Base-by-base conservation (phyloP, 2,113 vertebrate species). In the Charina bottae region DNA sequence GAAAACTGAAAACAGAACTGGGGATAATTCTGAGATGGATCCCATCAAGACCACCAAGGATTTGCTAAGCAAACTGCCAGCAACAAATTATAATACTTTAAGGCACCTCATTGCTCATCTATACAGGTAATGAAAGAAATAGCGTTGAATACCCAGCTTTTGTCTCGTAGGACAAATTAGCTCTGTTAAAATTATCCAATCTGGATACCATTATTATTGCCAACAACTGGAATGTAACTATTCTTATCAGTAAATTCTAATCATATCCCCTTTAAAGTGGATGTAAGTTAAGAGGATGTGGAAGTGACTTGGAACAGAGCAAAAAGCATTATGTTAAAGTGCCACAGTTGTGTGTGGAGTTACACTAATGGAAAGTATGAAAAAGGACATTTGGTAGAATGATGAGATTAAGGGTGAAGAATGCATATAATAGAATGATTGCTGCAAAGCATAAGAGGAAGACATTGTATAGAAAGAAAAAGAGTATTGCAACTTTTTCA, bases 31-130 rank as follows among this genome's bases (percentile, higher is more conserved):
- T 8, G 89, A 95, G 37, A 95, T 94, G 0, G 94, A 96, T 42
- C 93, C 97, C 58, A 49, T 97, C 88, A 93, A 93, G 83, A 96
- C 78, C 91, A 94, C 99, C 92, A 97, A 97, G 96, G 97, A 96
- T 11, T 91, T 99, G 90, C 96, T 99, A 92, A 95, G 96, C 19
- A 98, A 96, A 94, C 96, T 99, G 83, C 98, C 98, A 10, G 87
- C 90, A 1, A 97, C 98, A 95, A 98, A 98, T 96, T 99, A 98
- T 97, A 98, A 95, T 95, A 98, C 98, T 0, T 95, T 99, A 96
- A 96, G 97, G 85, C 98, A 99, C 93, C 91, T 99, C 46, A 96
- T 98, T 8, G 96, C 96, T 4, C 99, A 99, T 94, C 94, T 99
- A 59, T 97, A 98, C 97, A 98, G 97, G 99, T 99, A 96, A 56